A percentile compares a stretch with the other conserved stretches of the same genome.
Evolutionary conservation across 1,140 invertebrate species (phyloP).

Genomic region (Drosophila lacteicornis): DNA sequence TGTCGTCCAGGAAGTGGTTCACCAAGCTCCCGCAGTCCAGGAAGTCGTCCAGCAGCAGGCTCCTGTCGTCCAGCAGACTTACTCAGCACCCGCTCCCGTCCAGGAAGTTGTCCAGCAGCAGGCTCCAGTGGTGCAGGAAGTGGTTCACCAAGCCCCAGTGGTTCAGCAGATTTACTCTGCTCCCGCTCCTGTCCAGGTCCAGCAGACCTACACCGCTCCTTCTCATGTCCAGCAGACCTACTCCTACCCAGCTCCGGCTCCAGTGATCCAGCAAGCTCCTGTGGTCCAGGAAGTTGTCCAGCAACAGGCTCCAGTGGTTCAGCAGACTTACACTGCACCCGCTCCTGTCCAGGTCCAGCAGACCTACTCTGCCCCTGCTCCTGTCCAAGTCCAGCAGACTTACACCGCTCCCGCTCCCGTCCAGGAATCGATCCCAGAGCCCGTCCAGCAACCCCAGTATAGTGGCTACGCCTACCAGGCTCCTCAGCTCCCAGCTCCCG

Average conservation of each 20-base stretch:
- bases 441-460: conserved; percentile 39
- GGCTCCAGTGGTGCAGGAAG: not conserved
- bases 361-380: conserved; percentile 22
- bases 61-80: conserved; percentile 21
- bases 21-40: too few relatives aligned
- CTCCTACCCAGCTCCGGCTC: too few relatives aligned
- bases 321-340: too few relatives aligned
- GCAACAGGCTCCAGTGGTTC: too few relatives aligned
- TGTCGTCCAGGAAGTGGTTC: too few relatives aligned
- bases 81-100: conserved; percentile 26
- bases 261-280: not conserved
- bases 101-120: not conserved
- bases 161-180: conserved; percentile 11
- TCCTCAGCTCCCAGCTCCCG: conserved; percentile 17
- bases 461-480: conserved; percentile 49
- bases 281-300: conserved; percentile 7
- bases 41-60: conserved; percentile 5
- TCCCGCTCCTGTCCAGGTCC: too few relatives aligned
- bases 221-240: too few relatives aligned
- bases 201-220: too few relatives aligned
- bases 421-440: conserved; percentile 13
- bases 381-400: not conserved
- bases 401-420: conserved; percentile 44
- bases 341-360: too few relatives aligned
- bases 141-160: not conserved